phyloP scores from a whole-genome alignment of 2,797 vertebrate genomes.

The Lacerta agilis region DNA sequence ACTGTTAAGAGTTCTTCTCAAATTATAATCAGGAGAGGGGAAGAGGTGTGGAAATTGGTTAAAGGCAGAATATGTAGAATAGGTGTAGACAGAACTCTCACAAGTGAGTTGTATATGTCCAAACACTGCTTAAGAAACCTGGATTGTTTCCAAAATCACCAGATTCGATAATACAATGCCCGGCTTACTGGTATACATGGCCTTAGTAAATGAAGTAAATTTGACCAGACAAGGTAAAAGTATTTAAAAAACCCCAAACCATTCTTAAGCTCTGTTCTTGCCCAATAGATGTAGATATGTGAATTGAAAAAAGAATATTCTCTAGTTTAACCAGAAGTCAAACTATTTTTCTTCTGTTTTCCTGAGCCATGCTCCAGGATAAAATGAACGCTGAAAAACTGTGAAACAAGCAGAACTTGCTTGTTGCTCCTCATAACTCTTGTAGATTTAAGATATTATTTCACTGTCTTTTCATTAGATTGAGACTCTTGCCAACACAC shows the following conservation, averaged over 20 bases:
- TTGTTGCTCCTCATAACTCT: not conserved
- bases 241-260: not conserved
- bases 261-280: not conserved
- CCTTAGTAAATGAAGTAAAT: not conserved
- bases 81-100: not conserved
- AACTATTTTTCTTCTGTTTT: not conserved
- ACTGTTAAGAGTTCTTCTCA: not conserved
- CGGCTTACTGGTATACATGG: too few relatives aligned
- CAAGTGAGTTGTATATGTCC: not conserved
- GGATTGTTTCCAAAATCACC: too few relatives aligned
- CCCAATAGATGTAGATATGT: not conserved
- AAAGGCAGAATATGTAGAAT: not conserved
- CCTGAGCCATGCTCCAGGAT: not conserved
- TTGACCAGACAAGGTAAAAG: not conserved
- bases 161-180: not conserved
- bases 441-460: slow-evolving; percentile 7
- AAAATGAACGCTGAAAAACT: slow-evolving; percentile 3
- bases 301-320: not conserved
- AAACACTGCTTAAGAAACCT: not conserved
- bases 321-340: not conserved
- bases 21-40: not conserved
- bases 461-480: not conserved
- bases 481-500: not conserved
- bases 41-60: not conserved
- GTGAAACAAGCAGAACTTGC: not conserved